A percentile compares a stretch with the other conserved stretches of the same genome.
Conservation (phyloP, 2,888 invertebrate species). For the Cheilosia soror region DNA sequence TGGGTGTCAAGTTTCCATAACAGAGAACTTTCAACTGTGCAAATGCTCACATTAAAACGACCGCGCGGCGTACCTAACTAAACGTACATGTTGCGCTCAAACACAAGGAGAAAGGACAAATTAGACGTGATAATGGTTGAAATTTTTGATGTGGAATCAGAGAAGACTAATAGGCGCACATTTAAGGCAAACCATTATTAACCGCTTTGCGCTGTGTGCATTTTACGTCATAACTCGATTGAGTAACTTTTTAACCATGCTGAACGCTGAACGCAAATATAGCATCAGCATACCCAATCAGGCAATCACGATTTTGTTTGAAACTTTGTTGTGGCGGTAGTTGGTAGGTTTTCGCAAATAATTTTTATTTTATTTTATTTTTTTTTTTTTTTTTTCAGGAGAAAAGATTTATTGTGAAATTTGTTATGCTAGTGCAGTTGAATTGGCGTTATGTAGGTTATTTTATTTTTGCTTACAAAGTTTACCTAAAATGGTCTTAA, state of each 20-base stretch:
- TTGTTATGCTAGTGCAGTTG: no score
- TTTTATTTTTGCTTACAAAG: no score
- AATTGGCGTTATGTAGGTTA: no score
- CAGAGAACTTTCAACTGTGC: slow-evolving; percentile 38
- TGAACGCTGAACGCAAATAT: slow-evolving; percentile 24
- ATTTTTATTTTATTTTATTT: neutral
- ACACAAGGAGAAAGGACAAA: slow-evolving; percentile 37
- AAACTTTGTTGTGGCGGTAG: slow-evolving; percentile 8
- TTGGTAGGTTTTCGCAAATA: slow-evolving; percentile 5
- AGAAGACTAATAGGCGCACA: slow-evolving; percentile 32
- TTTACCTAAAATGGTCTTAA: no score
- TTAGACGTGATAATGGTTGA: slow-evolving; percentile 35
- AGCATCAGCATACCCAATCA: slow-evolving; percentile 2
- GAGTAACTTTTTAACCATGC: slow-evolving; percentile 44
- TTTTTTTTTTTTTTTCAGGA: neutral
- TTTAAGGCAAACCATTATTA: slow-evolving; percentile 32
- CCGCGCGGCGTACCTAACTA: slow-evolving; percentile 18
- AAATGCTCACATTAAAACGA: slow-evolving; percentile 1
- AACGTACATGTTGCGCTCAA: neutral
- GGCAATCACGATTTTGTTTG: slow-evolving; percentile 45
- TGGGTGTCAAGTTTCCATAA: slow-evolving; percentile 30
- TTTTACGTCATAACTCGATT: slow-evolving; percentile 59
- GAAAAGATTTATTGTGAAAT: no score
- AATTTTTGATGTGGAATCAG: slow-evolving; percentile 6
- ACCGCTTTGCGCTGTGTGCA: slow-evolving; percentile 8